These are phyloP conservation scores for Nasonia longicornis DNA, from an alignment of 1,140 invertebrate species.

Conservation along the genomic window DNA sequence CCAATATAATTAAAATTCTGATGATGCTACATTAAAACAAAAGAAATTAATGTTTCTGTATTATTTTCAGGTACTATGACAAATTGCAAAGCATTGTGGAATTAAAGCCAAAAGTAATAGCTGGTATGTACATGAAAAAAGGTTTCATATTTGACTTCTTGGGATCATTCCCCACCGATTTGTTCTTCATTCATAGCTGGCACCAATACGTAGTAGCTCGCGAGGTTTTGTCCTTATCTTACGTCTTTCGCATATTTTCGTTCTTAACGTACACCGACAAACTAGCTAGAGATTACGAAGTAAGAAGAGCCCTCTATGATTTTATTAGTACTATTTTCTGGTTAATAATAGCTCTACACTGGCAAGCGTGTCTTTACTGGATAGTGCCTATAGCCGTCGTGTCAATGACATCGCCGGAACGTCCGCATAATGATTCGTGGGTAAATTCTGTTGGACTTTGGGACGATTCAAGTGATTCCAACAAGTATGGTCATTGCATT, in stretches of 20 bases:
- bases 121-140: conserved; percentile 51
- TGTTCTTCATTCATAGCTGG: conserved; percentile 51
- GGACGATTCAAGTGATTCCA: conserved; percentile 32
- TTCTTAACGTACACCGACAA: conserved; percentile 51
- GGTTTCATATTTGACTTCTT: conserved; percentile 58
- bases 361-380: conserved; percentile 62
- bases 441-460: conserved; percentile 51
- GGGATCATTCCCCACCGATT: conserved; percentile 60
- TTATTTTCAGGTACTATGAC: conserved; percentile 56
- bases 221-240: conserved; percentile 54
- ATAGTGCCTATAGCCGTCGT: conserved; percentile 54
- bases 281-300: conserved; percentile 49
- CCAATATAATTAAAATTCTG: not conserved
- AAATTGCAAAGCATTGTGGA: conserved; percentile 52
- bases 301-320: conserved; percentile 47
- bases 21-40: not conserved
- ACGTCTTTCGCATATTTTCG: conserved; percentile 58
- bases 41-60: not conserved
- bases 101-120: conserved; percentile 53
- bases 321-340: conserved; percentile 55
- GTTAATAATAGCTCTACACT: conserved; percentile 58
- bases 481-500: conserved; percentile 52
- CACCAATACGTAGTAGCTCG: conserved; percentile 48
- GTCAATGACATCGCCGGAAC: conserved; percentile 44
- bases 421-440: conserved; percentile 56